A percentile compares a stretch with the other conserved stretches of the same genome.
Evolutionary conservation across 2,888 invertebrate species (phyloP).

Genomic region (Synanthedon tipuliformis): DNA sequence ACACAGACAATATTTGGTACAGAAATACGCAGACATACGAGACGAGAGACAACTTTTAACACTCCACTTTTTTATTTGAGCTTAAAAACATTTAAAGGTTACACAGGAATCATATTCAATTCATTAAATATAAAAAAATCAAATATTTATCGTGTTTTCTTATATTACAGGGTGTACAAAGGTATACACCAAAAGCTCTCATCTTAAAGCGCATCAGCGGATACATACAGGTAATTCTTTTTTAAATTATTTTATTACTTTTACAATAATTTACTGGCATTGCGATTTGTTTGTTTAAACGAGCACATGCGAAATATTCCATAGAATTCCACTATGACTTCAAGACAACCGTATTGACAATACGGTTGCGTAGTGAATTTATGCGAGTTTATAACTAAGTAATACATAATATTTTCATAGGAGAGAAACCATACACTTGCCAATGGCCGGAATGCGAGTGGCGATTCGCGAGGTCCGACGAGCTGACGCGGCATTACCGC

Average conservation of each 20-base stretch:
- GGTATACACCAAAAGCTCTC: constrained; percentile 98
- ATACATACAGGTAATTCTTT: constrained; percentile 90
- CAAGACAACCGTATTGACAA: too few relatives aligned
- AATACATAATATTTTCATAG: constrained; percentile 52
- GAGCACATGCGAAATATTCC: too few relatives aligned
- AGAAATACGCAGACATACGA: too few relatives aligned
- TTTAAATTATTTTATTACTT: constrained; percentile 1
- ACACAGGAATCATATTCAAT: too few relatives aligned
- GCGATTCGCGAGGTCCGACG: constrained; percentile 96
- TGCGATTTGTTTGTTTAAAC: constrained; percentile 11
- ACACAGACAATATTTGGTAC: too few relatives aligned
- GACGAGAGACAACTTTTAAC: too few relatives aligned
- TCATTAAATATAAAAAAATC: too few relatives aligned
- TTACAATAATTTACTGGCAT: constrained; percentile 5
- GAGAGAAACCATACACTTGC: constrained; percentile 97
- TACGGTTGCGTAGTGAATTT: too few relatives aligned
- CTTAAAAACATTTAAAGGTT: too few relatives aligned
- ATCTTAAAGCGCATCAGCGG: constrained; percentile 96
- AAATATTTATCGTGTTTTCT: not conserved
- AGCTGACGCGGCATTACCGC: constrained; percentile 94
- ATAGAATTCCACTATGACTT: too few relatives aligned
- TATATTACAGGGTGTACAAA: constrained; percentile 87
- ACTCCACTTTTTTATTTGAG: too few relatives aligned
- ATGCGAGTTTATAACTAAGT: not conserved
- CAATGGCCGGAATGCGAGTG: constrained; percentile 98